Base-by-base conservation (phyloP, 2,888 invertebrate genomes). In the Eupsilia transversa region DNA sequence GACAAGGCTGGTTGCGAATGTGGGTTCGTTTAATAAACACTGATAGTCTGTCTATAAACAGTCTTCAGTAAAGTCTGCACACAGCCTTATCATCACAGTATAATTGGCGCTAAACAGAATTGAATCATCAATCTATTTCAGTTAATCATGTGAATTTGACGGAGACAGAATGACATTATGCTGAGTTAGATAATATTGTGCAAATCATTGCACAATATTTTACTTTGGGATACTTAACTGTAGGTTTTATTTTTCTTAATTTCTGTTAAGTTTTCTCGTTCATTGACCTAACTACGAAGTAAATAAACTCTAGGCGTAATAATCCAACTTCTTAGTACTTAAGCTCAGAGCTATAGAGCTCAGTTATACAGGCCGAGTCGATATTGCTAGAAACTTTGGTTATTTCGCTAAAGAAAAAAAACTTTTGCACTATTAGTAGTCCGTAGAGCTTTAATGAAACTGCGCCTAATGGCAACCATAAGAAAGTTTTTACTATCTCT, bases 391-490 rank as follows among this genome's bases (percentile, higher is more conserved):
- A 70, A 70, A 72, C 60, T 83, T 67, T 49, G 14, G 23, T 57
- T 77, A 74, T 72, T 79, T 72, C 43, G 60, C 35, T 5, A 43
- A 64, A 71, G 70, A 72, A 74, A 74, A 65, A 77, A 59, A 63
- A 7, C 66, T 54, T 66, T 52, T 75, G 63, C 59, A 38, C 69
- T 71, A 59, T 66, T 52, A 63, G 63, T 70, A 74, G 67, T 65
- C 65, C 46, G 49, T 69, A 17, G 60, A 82, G 70, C 60, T 82
- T 82, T 73, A 82, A 71, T 82, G 64, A 81, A 81, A 78, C 68
- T 74, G 64, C 70, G 57, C 30, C 69, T 64, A 67, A 77, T 66
- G 49, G 69, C n/a, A 10, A 38, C 54, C 14, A 56, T 73, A 73
- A 67, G 7, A 33, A 38, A 49, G n/a, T 52, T 68, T 27, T 66